Evolutionary conservation across 2,888 invertebrate species (phyloP), one percentile per base, ranked within the genome.

Genomic region (Pheosia tremula): DNA sequence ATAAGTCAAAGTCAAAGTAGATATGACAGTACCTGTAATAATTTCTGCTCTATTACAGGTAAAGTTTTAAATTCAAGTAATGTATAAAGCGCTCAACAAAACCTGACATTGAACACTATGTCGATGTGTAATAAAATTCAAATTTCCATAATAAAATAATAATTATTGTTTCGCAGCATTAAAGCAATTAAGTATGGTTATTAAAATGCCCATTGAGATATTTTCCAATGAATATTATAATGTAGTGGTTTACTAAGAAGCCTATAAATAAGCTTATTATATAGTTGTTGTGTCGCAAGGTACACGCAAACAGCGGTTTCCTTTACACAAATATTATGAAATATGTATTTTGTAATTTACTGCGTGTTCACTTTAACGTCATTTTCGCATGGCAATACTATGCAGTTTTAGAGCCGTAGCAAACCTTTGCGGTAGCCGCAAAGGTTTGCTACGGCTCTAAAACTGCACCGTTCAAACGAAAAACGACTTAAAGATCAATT

Each of bases 221-320:
- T 61, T 66, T 71, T 63, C 67, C 61, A 69, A 53, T 66, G 53
- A 62, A 62, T 56, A 67, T 58, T 36, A 56, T 60, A 60, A 67
- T 66, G 64, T 63, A 69, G 67, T 71, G 56, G 62, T 63, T 74
- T 74, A 71, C 72, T 67, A 60, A 66, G 68, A 72, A 74, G 62
- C 59, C 68, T 59, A 69, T 68, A 56, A 67, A 57, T 67, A 64
- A 58, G 61, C 52, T 39, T 58, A 39, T 61, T 62, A 69, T 64
- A 58, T 63, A 56, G 63, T 59, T 58, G 50, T 37, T 54, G 58
- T 66, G 52, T 9, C 68, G 49, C 57, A 56, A 56, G 57, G 11
- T 52, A 59, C 6, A 61, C 41, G 54, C 60, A 62, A 60, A 59
- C 50, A 64, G 68, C 69, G 57, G 55, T 61, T 57, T 53, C 5